phyloP scores from a whole-genome alignment of 2,797 vertebrate species.

The Pantherophis vulpinus region DNA sequence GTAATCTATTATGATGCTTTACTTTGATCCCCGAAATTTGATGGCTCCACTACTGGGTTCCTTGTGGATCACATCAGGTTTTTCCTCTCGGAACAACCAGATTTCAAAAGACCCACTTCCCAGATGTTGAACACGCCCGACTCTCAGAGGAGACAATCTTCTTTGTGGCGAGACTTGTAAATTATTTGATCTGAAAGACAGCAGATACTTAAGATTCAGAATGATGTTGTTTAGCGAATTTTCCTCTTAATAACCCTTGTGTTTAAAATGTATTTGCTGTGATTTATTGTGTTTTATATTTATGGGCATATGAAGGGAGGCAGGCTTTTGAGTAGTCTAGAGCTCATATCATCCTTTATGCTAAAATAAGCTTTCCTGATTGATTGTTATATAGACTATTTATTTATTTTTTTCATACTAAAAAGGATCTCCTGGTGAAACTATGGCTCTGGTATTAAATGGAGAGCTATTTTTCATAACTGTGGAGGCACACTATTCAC shows the following conservation, averaged over 20 bases:
- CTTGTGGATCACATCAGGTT: neutral
- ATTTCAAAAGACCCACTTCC: neutral
- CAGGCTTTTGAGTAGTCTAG: slow-evolving; percentile 10
- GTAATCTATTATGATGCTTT: neutral
- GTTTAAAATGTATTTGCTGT: slow-evolving; percentile 12
- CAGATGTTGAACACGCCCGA: neutral
- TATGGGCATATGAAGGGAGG: slow-evolving; percentile 14
- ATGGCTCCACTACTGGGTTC: neutral
- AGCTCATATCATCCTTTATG: slow-evolving; percentile 5
- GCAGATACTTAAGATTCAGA: neutral
- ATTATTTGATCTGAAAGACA: neutral
- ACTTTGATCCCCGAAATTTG: neutral
- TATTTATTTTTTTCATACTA: neutral
- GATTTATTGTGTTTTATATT: slow-evolving; percentile 33
- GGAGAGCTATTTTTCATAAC: neutral
- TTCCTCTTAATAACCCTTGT: neutral
- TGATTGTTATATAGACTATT: neutral
- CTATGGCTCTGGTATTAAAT: neutral
- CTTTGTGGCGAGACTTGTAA: neutral
- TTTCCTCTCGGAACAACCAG: neutral
- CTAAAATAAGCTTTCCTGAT: neutral
- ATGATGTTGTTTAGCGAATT: neutral
- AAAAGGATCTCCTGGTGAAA: slow-evolving; percentile 9
- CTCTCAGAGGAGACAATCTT: neutral
- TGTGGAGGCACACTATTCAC: neutral